Percentiles rank a stretch among this genome's conserved stretches.
Evolutionary conservation across 2,888 invertebrate genomes (phyloP).

Genomic region (Drosophila imparisetae): DNA sequence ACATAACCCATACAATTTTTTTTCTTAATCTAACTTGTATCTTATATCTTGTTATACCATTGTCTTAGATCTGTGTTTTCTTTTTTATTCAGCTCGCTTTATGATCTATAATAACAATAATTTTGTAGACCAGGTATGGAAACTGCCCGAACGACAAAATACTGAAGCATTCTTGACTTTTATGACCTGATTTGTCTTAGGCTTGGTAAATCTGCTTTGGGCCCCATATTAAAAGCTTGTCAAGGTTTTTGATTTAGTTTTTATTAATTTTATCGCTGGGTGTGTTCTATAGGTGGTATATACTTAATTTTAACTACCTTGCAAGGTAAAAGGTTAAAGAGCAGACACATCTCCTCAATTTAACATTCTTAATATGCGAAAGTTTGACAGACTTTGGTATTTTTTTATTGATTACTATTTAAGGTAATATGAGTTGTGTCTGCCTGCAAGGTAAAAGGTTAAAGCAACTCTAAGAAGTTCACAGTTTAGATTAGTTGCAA

Average conservation of each 20-base stretch:
- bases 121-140: not conserved
- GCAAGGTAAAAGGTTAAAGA: constrained; percentile 39
- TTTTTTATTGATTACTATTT: constrained; percentile 1
- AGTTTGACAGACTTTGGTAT: not conserved
- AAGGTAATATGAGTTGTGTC: not conserved
- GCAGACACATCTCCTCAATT: not conserved
- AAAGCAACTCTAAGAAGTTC: constrained; percentile 36
- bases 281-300: not conserved
- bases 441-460: constrained; percentile 49
- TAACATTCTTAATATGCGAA: not conserved
- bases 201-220: constrained; percentile 16
- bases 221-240: constrained; percentile 15
- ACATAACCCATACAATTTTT: constrained; percentile 31
- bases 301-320: not conserved
- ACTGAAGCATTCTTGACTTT: constrained; percentile 14
- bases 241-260: constrained; percentile 22
- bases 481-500: constrained; percentile 26
- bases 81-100: constrained; percentile 1
- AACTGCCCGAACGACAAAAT: constrained; percentile 1
- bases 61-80: constrained; percentile 4
- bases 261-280: constrained; percentile 5
- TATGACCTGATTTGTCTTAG: constrained; percentile 11
- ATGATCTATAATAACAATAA: constrained; percentile 12
- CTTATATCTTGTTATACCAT: constrained; percentile 11
- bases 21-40: constrained; percentile 16